A percentile compares a stretch with the other conserved stretches of the same genome.
Evolutionary conservation across 2,888 invertebrate genomes (phyloP).

Genomic region (Yponomeuta sedellus): DNA sequence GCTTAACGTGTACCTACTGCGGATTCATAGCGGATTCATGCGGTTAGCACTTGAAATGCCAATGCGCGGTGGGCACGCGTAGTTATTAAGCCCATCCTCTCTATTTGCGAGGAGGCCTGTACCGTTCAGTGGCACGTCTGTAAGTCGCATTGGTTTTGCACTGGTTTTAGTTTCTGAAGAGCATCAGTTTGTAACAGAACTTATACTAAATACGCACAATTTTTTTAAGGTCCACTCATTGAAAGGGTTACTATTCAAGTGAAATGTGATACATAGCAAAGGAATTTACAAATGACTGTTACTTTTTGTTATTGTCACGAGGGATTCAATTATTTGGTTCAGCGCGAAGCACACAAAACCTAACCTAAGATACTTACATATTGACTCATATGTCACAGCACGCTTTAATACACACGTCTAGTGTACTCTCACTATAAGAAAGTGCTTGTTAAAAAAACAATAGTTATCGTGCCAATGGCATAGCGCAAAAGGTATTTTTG

Average conservation of each 20-base stretch:
- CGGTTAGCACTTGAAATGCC: no score
- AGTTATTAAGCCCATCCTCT: no score
- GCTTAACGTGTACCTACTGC: no score
- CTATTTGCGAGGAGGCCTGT: no score
- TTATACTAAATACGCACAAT: no score
- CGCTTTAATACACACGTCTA: slow-evolving; percentile 51
- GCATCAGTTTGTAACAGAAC: no score
- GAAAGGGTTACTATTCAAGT: not conserved
- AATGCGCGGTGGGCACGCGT: no score
- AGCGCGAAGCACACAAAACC: slow-evolving; percentile 41
- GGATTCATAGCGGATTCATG: no score
- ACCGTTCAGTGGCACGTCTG: no score
- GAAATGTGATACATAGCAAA: not conserved
- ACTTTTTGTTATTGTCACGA: slow-evolving; percentile 49
- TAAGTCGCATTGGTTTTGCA: no score
- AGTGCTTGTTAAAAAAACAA: slow-evolving; percentile 20
- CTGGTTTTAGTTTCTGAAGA: no score
- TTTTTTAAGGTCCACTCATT: not conserved
- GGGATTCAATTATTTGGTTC: slow-evolving; percentile 48
- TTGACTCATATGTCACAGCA: slow-evolving; percentile 74
- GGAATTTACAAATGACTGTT: slow-evolving; percentile 1
- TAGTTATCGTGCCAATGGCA: slow-evolving; percentile 36
- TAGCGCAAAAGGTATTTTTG: slow-evolving; percentile 26
- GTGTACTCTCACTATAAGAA: slow-evolving; percentile 35
- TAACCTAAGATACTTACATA: slow-evolving; percentile 56